Base-by-base conservation (phyloP, 2,888 invertebrate genomes). In the Anorthoa munda region DNA sequence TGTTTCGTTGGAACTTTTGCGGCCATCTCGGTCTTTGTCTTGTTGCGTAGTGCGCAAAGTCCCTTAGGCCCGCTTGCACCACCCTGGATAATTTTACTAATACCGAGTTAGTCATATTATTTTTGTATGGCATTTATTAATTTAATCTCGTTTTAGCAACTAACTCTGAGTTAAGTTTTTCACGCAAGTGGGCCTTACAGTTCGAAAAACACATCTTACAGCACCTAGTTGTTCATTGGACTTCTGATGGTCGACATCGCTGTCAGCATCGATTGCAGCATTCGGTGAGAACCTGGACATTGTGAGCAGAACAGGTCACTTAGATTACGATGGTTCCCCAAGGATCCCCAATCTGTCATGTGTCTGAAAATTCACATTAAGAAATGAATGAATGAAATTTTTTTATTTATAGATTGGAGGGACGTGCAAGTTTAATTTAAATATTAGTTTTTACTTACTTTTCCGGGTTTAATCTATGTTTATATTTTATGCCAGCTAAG, bases 311-410 rank as follows among this genome's bases (percentile, higher is more conserved):
- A 53, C 13, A 23, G 53, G 53, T 21, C 13, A 15, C 53, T 55
- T 23, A 15, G 4, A 23, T 23, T 55, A 55, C 23, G 4, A 55
- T 13, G 13, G 53, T 13, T 0, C n/a, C n/a, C n/a, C n/a, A 15
- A 21, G 21, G 5, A 21, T 55, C 5, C 15, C 95, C 95, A 95
- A 77, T 95, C 95, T 7, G 94, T 92, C 81, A 95, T 90, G 65
- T 93, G 94, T 75, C 95, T 95, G 79, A 60, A 90, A 92, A 50
- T 65, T 39, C 4, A 55, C 4, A 55, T 21, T 15, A 1, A 15
- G 46, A 15, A 46, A 12, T 46, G 13, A 13, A 13, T 46, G 46
- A 46, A 12, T 46, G 46, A 13, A 48, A 48, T 4, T 15, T 15
- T 5, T 48, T 48, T 48, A 18, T 15, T 51, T 0, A 39, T 9